Evolutionary conservation across 2,113 vertebrate genomes (phyloP), one percentile per base, ranked within the genome.

Genomic region (Aegotheles bennettii): DNA sequence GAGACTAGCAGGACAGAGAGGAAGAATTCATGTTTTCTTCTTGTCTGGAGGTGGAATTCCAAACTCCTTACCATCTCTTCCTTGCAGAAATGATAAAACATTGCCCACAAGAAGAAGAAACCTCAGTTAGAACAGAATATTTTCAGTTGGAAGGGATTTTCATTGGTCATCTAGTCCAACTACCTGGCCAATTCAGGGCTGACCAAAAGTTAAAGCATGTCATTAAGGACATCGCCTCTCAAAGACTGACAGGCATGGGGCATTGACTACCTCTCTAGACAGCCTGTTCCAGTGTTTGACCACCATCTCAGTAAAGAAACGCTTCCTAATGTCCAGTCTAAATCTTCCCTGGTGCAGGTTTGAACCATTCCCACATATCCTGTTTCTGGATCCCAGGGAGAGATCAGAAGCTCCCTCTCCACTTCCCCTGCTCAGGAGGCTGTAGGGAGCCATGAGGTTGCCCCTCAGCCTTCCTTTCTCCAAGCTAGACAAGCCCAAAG

Each of bases 321-420:
- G 40, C 31, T 53, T 65, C 61, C 48, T 65, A 24, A 35, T n/a
- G 20, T 60, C 40, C 9, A 25, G 10, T 35, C 35, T 19, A 19
- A 50, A 18, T 12, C 36, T 63, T 20, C 13, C 4, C 40, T 67
- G 48, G 7, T 4, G 4, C 25, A 67, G 33, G n/a, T 56, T 33
- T 56, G 63, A 47, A 16, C n/a, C 16, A 35, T 53, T 43, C n/a
- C n/a, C 56, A 45, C 2, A 1, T 0, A 0, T 31, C 56, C 6
- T 45, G 5, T 47, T 7, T 15, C 40, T 47, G 42, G 33, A 75
- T 45, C 6, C 13, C 54, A 36, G 42, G 25, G 13, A 9, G 50
- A 51, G 23, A 25, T 16, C 17, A 45, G 24, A 13, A 45, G 3
- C 33, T 43, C 40, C 17, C 53, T 57, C 13, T 75, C 24, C 35